These are phyloP conservation scores for Clostera curtula DNA, from an alignment of 2,888 invertebrate species.

Conservation along the genomic window DNA sequence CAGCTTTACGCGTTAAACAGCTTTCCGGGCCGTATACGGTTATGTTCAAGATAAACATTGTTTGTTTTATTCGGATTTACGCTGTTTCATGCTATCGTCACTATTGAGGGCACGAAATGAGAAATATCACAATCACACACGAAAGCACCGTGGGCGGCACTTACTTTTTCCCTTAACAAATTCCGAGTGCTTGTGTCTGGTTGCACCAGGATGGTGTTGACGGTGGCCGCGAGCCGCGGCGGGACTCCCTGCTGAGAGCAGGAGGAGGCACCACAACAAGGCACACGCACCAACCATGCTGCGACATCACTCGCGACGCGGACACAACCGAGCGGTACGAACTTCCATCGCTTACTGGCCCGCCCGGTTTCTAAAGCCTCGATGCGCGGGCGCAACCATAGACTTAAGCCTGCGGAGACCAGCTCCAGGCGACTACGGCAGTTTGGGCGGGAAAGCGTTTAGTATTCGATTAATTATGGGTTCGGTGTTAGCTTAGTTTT, in stretches of 20 bases:
- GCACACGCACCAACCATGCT: slow-evolving; percentile 63
- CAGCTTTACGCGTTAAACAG: too few species aligned
- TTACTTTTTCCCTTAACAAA: slow-evolving; percentile 88
- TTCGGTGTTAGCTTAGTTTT: neutral
- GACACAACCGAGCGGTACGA: slow-evolving; percentile 54
- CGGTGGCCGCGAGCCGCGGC: slow-evolving; percentile 46
- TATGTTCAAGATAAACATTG: slow-evolving; percentile 56
- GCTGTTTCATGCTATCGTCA: slow-evolving; percentile 30
- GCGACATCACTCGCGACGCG: slow-evolving; percentile 64
- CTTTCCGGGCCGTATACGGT: slow-evolving; percentile 51
- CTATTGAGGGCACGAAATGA: slow-evolving; percentile 11
- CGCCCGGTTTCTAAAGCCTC: slow-evolving; percentile 46
- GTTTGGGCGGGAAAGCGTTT: slow-evolving; percentile 39
- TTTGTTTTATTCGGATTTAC: slow-evolving; percentile 44
- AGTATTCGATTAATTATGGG: neutral
- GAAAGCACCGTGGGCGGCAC: slow-evolving; percentile 52
- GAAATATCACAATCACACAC: slow-evolving; percentile 16
- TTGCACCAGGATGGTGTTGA: slow-evolving; percentile 43
- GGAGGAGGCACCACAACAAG: slow-evolving; percentile 58
- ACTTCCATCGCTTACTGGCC: slow-evolving; percentile 66
- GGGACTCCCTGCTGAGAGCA: slow-evolving; percentile 36
- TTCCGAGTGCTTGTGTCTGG: slow-evolving; percentile 73
- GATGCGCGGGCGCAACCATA: slow-evolving; percentile 56
- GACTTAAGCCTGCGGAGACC: slow-evolving; percentile 30
- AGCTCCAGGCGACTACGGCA: slow-evolving; percentile 9